phyloP scores from a whole-genome alignment of 2,797 vertebrate species.

The Poecilia wingei region DNA sequence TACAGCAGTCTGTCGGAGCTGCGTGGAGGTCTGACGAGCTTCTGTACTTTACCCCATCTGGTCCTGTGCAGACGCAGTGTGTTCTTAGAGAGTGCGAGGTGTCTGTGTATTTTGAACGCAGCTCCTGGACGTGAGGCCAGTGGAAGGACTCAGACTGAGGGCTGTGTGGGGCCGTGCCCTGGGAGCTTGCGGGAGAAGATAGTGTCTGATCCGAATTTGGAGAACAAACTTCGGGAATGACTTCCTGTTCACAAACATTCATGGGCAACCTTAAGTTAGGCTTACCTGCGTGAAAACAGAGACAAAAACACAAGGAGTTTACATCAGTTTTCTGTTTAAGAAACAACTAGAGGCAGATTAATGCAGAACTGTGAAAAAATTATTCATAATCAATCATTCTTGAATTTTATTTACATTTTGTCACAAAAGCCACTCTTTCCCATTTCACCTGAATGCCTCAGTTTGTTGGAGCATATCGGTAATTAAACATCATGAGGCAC shows the following conservation, averaged over 20 bases:
- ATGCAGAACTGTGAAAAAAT: background rate
- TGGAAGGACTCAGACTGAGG: slow-evolving; percentile 82
- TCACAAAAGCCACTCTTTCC: background rate
- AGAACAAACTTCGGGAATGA: slow-evolving; percentile 74
- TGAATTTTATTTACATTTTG: background rate
- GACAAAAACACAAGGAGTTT: slow-evolving; percentile 16
- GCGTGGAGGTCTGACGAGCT: slow-evolving; percentile 45
- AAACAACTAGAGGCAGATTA: background rate
- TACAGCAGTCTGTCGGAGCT: slow-evolving; percentile 38
- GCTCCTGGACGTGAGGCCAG: slow-evolving; percentile 91
- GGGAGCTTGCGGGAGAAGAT: slow-evolving; percentile 67
- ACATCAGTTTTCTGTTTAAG: slow-evolving; percentile 17
- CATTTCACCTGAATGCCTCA: background rate
- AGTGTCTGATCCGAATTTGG: slow-evolving; percentile 63
- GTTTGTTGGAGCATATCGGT: background rate
- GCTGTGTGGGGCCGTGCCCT: slow-evolving; percentile 74
- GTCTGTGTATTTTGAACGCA: slow-evolving; percentile 85
- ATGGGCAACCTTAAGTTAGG: slow-evolving; percentile 72
- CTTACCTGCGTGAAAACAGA: slow-evolving; percentile 75
- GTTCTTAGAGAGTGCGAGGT: slow-evolving; percentile 39
- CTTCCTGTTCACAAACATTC: slow-evolving; percentile 63
- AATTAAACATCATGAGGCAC: background rate
- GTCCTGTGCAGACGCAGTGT: slow-evolving; percentile 76
- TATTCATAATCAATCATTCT: background rate
- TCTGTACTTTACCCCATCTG: slow-evolving; percentile 62